Base-by-base conservation (phyloP, 1,140 invertebrate species). In the Drosophila kanapiae region DNA sequence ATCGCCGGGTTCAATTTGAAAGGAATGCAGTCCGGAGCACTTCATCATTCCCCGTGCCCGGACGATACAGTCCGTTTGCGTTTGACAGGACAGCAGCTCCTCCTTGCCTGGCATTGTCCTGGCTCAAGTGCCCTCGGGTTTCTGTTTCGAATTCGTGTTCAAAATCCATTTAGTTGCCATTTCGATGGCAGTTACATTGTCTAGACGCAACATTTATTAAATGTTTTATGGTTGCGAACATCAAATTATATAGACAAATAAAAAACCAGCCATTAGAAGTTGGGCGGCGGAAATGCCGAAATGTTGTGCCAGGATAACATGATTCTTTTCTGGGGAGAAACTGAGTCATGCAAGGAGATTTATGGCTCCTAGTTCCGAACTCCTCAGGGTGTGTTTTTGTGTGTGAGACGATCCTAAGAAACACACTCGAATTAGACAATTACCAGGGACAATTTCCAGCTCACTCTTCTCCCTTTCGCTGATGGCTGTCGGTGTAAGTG, bases 131-230 rank as follows among this genome's bases (percentile, higher is more conserved):
- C 68, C 62, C 49, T 48, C 59, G 33, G 57, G 80, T 48, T 69
- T 16, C 59, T 78, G 69, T 75, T 80, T 90, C 81, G 85, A 90
- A 90, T 67, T 76, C 88, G 84, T 85, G 81, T 64, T 82, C 78
- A 79, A 91, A 91, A 91, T 91, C 88, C 88, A 91, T 91, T 91
- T 84, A 91, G 84, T 85, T 91, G 80, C 71, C 83, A 91, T 88
- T 91, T 82, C 74, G 84, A 78, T 80, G 88, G 79, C 88, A 91
- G 88, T 91, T 91, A 91, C 78, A 82, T 91, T 88, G 88, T 91
- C 88, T 91, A 91, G 88, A 91, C 88, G 79, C 79, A 90, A 74
- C 86, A 82, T 90, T 90, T 90, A 85, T 90, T 90, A 90, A 88
- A 90, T 90, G 85, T 82, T 90, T 90, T 90, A 90, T 91, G 85